These are phyloP conservation scores for Odontesthes bonariensis DNA, from an alignment of 2,113 vertebrate genomes.

Conservation along the genomic window DNA sequence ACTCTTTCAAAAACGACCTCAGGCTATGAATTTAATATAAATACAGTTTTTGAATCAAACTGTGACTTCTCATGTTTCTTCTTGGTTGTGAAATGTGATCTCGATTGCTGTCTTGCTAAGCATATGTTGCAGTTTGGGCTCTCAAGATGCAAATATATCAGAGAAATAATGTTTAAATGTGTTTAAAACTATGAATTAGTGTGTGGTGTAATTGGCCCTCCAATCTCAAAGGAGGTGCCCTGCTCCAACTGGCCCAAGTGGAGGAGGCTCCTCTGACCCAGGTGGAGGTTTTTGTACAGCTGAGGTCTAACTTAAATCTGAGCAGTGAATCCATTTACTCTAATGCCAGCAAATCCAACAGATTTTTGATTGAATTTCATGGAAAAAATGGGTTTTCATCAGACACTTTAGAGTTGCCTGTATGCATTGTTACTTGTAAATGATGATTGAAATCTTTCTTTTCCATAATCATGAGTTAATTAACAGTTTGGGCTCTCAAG, in stretches of 20 bases:
- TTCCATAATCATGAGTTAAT: slow-evolving; percentile 69
- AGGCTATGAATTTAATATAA: slow-evolving; percentile 26
- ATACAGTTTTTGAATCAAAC: not conserved
- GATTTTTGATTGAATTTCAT: slow-evolving; percentile 46
- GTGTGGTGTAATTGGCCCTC: slow-evolving; percentile 83
- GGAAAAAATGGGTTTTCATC: slow-evolving; percentile 11
- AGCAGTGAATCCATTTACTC: slow-evolving; percentile 1
- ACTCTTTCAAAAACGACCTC: slow-evolving; percentile 34
- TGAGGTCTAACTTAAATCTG: slow-evolving; percentile 46
- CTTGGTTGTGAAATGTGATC: slow-evolving; percentile 19
- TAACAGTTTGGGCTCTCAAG: no score
- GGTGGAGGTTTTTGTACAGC: slow-evolving; percentile 43
- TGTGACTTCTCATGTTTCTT: not conserved
- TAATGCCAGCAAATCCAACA: no score
- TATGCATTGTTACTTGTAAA: slow-evolving; percentile 41
- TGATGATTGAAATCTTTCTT: slow-evolving; percentile 59
- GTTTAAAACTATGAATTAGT: slow-evolving; percentile 82
- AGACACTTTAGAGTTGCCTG: slow-evolving; percentile 31
- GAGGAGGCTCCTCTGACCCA: slow-evolving; percentile 61
- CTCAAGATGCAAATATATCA: no score
- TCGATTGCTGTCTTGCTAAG: slow-evolving; percentile 2
- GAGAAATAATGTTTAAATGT: not conserved
- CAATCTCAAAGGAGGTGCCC: slow-evolving; percentile 83
- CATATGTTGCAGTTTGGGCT: no score
- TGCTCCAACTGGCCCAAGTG: slow-evolving; percentile 73